These are phyloP conservation scores for Nysson spinosus DNA, from an alignment of 2,888 invertebrate genomes.

Conservation along the genomic window DNA sequence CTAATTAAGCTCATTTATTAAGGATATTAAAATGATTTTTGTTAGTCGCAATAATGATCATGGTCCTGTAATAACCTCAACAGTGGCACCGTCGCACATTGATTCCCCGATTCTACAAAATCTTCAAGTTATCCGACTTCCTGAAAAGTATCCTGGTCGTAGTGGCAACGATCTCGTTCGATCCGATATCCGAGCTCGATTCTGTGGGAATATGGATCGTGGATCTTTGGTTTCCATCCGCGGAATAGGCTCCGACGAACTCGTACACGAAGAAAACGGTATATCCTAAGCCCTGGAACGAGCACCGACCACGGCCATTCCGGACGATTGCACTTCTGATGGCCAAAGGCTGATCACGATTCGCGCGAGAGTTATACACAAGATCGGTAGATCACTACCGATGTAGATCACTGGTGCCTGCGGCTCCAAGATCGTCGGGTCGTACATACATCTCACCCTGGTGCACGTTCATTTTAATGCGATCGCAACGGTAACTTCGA, in stretches of 20 bases:
- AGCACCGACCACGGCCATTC: constrained; percentile 54
- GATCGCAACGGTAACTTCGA: constrained; percentile 51
- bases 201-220: constrained; percentile 56
- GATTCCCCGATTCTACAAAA: too few species aligned
- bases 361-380: constrained; percentile 62
- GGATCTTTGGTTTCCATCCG: constrained; percentile 45
- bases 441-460: constrained; percentile 59
- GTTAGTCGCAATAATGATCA: too few species aligned
- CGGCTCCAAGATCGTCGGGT: constrained; percentile 55
- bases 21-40: too few species aligned
- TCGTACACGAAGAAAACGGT: constrained; percentile 51
- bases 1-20: too few species aligned
- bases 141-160: constrained; percentile 2
- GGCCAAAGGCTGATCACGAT: constrained; percentile 74
- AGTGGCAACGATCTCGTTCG: constrained; percentile 37
- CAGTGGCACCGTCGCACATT: too few species aligned
- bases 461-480: constrained; percentile 53
- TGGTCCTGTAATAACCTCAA: too few species aligned
- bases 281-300: constrained; percentile 48
- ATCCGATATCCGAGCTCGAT: constrained; percentile 15
- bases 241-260: constrained; percentile 34
- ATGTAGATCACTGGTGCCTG: constrained; percentile 68
- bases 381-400: constrained; percentile 73
- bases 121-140: constrained; percentile 6
- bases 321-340: constrained; percentile 66